phyloP scores from a whole-genome alignment of 1,140 invertebrate genomes.

The Cecropterus lyciades region DNA sequence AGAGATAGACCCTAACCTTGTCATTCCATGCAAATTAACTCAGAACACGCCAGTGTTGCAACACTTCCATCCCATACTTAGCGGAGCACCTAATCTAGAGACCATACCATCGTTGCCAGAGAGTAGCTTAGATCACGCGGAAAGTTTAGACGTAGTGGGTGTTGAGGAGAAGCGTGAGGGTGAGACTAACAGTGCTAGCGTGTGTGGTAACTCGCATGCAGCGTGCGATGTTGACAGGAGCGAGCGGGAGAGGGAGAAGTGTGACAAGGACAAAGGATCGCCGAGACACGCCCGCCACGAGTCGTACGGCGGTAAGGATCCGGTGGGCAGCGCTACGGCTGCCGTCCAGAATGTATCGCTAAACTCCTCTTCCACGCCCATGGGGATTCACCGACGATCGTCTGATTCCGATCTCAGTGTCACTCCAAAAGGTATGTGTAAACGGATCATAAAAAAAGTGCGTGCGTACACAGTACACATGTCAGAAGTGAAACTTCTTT shows the following conservation, averaged over 20 bases:
- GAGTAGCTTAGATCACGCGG: slow-evolving; percentile 60
- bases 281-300: slow-evolving; percentile 74
- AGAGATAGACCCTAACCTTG: slow-evolving; percentile 47
- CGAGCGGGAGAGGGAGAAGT: slow-evolving; percentile 63
- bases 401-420: slow-evolving; percentile 97
- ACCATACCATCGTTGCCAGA: slow-evolving; percentile 77
- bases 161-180: slow-evolving; percentile 45
- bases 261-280: slow-evolving; percentile 69
- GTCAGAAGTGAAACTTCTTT: no score
- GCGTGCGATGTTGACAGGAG: slow-evolving; percentile 78
- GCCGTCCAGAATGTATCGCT: slow-evolving; percentile 65
- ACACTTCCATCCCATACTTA: slow-evolving; percentile 71
- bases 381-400: slow-evolving; percentile 90
- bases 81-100: slow-evolving; percentile 62
- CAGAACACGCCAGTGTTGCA: slow-evolving; percentile 61
- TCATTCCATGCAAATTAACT: slow-evolving; percentile 60
- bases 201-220: slow-evolving; percentile 83
- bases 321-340: slow-evolving; percentile 34
- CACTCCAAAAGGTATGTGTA: slow-evolving; percentile 92
- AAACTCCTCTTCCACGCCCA: slow-evolving; percentile 84
- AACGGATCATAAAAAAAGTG: no score
- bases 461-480: no score
- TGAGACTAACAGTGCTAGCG: slow-evolving; percentile 75
- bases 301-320: slow-evolving; percentile 69
- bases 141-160: slow-evolving; percentile 66